Evolutionary conservation across 2,797 vertebrate genomes (phyloP).

Genomic region (Mormyrops attenuatus): DNA sequence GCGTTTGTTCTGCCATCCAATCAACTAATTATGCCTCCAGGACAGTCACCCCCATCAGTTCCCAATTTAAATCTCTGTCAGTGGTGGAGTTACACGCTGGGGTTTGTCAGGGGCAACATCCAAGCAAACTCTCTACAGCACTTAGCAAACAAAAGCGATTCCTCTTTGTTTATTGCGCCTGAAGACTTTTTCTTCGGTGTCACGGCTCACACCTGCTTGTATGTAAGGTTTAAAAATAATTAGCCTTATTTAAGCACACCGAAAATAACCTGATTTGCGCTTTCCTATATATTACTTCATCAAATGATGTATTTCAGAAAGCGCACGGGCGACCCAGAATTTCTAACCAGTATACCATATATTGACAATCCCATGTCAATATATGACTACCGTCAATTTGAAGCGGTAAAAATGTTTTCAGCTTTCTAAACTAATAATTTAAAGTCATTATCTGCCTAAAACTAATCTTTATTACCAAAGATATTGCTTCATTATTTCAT

Average conservation of each 20-base stretch:
- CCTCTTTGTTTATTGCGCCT: not conserved
- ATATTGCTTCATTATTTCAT: not conserved
- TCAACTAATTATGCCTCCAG: slow-evolving; percentile 20
- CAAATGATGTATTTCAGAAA: not conserved
- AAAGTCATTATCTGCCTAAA: not conserved
- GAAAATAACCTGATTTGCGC: not conserved
- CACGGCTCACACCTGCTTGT: not conserved
- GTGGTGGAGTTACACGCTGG: slow-evolving; percentile 16
- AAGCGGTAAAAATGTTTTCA: not conserved
- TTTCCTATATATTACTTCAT: not conserved
- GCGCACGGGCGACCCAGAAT: not conserved
- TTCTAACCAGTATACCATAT: not conserved
- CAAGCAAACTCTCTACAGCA: slow-evolving; percentile 1
- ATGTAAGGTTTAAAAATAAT: slow-evolving; percentile 8
- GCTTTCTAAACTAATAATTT: not conserved
- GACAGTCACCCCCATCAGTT: slow-evolving; percentile 17
- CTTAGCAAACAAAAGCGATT: not conserved
- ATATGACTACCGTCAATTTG: not conserved
- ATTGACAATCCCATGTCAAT: not conserved
- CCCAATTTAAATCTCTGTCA: slow-evolving; percentile 21
- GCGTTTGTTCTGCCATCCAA: slow-evolving; percentile 19
- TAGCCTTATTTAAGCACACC: not conserved
- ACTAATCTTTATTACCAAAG: not conserved
- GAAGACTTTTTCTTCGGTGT: not conserved
- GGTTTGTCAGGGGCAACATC: slow-evolving; percentile 1